Evolutionary conservation across 2,797 vertebrate species (phyloP).

Genomic region (Intellagama lesueurii): DNA sequence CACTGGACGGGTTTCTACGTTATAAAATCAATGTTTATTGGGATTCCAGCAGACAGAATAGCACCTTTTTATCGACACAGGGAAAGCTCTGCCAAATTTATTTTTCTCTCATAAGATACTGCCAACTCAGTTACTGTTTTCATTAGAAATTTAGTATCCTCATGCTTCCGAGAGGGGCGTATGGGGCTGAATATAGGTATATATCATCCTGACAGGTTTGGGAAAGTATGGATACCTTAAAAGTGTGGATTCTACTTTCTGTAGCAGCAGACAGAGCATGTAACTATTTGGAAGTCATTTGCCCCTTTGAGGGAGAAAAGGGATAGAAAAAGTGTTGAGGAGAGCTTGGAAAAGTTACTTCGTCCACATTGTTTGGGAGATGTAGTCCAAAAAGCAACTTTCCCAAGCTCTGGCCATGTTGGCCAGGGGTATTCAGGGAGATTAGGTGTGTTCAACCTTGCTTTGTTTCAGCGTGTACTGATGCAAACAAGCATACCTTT

Average conservation of each 20-base stretch:
- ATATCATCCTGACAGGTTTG: slow-evolving; percentile 8
- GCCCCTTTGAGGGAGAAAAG: slow-evolving; percentile 24
- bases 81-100: slow-evolving; percentile 46
- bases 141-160: slow-evolving; percentile 28
- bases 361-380: not conserved
- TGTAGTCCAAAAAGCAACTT: no score
- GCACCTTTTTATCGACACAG: slow-evolving; percentile 24
- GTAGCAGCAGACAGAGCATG: not conserved
- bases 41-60: slow-evolving; percentile 45
- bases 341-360: no score
- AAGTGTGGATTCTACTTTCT: slow-evolving; percentile 32
- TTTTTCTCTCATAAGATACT: slow-evolving; percentile 33
- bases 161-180: slow-evolving; percentile 14
- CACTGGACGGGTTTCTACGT: slow-evolving; percentile 56
- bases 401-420: not conserved
- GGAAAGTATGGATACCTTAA: slow-evolving; percentile 21
- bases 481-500: not conserved
- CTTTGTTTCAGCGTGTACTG: not conserved
- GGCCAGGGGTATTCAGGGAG: no score
- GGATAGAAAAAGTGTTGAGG: not conserved
- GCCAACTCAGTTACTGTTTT: slow-evolving; percentile 28
- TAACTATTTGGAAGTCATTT: slow-evolving; percentile 31
- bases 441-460: not conserved
- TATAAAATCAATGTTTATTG: slow-evolving; percentile 65
- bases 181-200: not conserved